Base-by-base conservation (phyloP, 2,888 invertebrate species). In the Papilio elwesi region DNA sequence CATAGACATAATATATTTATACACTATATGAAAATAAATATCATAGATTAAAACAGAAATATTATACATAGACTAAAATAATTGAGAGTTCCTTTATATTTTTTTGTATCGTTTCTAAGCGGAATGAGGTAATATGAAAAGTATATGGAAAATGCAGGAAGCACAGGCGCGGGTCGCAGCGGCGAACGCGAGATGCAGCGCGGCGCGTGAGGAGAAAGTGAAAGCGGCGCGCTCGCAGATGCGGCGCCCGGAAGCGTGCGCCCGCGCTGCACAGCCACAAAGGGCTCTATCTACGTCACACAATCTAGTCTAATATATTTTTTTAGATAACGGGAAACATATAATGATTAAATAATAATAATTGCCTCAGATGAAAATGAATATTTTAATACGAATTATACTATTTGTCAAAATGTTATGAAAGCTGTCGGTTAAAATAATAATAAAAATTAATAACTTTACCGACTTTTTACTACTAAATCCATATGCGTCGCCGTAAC, bases 391-490 rank as follows among this genome's bases (percentile, higher is more conserved):
- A 55, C 36, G 36, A 57, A 12, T 43, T 43, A 43, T 12, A 13
- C 13, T 43, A 59, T 15, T 43, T n/a, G 3, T 8, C 26, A 7
- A 57, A 38, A n/a, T 62, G 57, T 52, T 48, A n/a, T 13, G 51
- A 51, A 67, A 66, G 11, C 15, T 63, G 49, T 59, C 52, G 68
- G 62, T 43, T 48, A 57, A 67, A 69, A 55, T 62, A 43, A 15
- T 16, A 26, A 59, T 16, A 47, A 75, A 79, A 81, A 55, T 84
- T 81, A 85, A 83, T 87, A 91, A 90, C 86, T 87, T 91, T 93
- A 93, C 93, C 92, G 92, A 93, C 93, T 92, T 93, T 93, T 92
- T 88, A 90, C 86, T 85, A 90, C 86, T 88, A 92, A 90, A 93
- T 93, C 93, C 93, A 92, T 92, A 91, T 87, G 91, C 87, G 90